Base-by-base conservation (phyloP, 2,888 invertebrate species). In the Leptinotarsa juncta region DNA sequence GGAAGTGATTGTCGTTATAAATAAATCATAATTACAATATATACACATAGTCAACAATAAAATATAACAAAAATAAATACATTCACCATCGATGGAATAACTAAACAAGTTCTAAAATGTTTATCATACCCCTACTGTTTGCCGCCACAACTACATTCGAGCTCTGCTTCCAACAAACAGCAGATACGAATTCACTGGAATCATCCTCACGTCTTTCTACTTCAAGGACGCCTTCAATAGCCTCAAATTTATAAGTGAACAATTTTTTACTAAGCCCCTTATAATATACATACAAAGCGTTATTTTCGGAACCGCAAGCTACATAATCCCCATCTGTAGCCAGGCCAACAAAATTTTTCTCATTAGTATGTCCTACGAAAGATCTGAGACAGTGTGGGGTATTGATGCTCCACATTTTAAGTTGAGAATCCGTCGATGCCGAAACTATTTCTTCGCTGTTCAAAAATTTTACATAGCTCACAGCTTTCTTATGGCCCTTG, bases 251-350 rank as follows among this genome's bases (percentile, higher is more conserved):
- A 87, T 95, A 96, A 71, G 93, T 94, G 81, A 97, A 93, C 82
- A 97, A 88, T 81, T 96, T 96, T 84, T 96, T 94, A 48, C 96
- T 94, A 74, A 98, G 89, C 0, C 96, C 96, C 85, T 96, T 94
- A 88, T 97, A 97, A 89, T 97, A 98, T 68, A 98, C 92, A 86
- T 96, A 97, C 5, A 97, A 89, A 0, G 96, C 94, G 88, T 98
- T 98, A 86, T 97, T 97, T 89, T 98, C 97, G 3, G 97, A 97
- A 71, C 97, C 97, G 88, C 97, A 97, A 0, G 97, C 96, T 48
- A 98, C 93, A 87, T 97, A 97, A 88, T 96, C 93, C 2, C 95
- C 96, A 85, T 97, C 96, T 0, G 97, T 96, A 0, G 97, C 96
- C 67, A 98, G 89, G 0, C 97, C 97, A 3, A 98, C 97, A 88